These are phyloP conservation scores for Otus sunia DNA, from an alignment of 2,113 vertebrate genomes.

Conservation along the genomic window DNA sequence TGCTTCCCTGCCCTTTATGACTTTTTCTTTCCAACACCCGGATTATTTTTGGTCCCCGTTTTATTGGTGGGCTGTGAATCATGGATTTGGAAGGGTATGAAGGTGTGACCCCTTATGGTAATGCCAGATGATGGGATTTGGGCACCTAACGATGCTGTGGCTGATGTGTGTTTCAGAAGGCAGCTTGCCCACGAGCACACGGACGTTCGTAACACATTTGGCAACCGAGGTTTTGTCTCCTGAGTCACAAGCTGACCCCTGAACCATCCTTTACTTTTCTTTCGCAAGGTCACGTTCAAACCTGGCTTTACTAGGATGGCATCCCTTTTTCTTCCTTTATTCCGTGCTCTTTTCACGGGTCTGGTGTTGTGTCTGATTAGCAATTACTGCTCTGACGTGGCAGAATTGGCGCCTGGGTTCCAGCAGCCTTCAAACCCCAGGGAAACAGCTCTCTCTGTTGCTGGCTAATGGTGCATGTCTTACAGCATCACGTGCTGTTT, in stretches of 20 bases:
- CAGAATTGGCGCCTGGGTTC: neutral
- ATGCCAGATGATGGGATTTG: neutral
- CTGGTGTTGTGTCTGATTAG: neutral
- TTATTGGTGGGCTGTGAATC: neutral
- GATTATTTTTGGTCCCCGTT: neutral
- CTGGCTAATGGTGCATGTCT: slow-evolving; percentile 50
- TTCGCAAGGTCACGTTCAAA: neutral
- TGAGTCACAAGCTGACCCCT: neutral
- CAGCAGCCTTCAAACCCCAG: slow-evolving; percentile 13
- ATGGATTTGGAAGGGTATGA: accelerated
- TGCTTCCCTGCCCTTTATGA: neutral
- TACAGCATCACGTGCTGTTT: neutral
- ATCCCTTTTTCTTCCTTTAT: neutral
- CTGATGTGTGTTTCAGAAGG: neutral
- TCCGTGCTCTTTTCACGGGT: neutral
- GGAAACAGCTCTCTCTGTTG: neutral
- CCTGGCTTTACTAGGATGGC: neutral
- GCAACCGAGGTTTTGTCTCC: neutral
- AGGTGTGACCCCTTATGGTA: neutral
- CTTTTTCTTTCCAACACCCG: neutral
- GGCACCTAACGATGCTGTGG: neutral
- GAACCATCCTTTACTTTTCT: neutral
- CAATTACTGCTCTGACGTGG: slow-evolving; percentile 29
- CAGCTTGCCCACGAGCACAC: neutral
- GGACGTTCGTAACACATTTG: neutral